These are phyloP conservation scores for Falco naumanni DNA, from an alignment of 2,797 vertebrate species.

Conservation along the genomic window DNA sequence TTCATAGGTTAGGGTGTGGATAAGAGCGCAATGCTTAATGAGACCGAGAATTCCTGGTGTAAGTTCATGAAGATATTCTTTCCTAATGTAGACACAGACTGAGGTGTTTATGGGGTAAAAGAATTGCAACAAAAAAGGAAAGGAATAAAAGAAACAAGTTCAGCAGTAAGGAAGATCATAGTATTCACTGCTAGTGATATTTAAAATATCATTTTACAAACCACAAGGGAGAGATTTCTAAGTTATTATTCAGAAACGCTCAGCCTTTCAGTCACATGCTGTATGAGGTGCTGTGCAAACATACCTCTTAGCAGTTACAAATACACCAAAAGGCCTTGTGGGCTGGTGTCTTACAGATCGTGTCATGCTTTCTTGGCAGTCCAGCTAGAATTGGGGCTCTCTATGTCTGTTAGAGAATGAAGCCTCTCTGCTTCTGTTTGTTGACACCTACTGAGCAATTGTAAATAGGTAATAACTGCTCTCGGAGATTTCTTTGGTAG, in stretches of 20 bases:
- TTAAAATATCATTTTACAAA: not conserved
- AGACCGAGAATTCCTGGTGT: not conserved
- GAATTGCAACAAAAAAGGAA: not conserved
- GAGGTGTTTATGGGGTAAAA: not conserved
- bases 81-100: not conserved
- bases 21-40: not conserved
- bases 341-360: not conserved
- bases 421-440: not conserved
- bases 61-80: not conserved
- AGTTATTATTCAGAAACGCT: not conserved
- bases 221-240: not conserved
- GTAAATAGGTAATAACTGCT: not conserved
- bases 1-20: not conserved
- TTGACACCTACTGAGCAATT: not conserved
- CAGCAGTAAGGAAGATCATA: not conserved
- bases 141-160: not conserved
- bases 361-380: fast-evolving
- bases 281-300: not conserved
- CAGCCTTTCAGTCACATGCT: not conserved
- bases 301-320: not conserved
- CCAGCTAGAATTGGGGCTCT: not conserved
- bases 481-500: not conserved
- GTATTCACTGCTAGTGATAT: not conserved
- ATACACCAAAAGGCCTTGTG: not conserved
- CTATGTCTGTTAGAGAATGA: not conserved